Conservation (phyloP, 2,888 invertebrate species). For the Meteorus cinctellus region DNA sequence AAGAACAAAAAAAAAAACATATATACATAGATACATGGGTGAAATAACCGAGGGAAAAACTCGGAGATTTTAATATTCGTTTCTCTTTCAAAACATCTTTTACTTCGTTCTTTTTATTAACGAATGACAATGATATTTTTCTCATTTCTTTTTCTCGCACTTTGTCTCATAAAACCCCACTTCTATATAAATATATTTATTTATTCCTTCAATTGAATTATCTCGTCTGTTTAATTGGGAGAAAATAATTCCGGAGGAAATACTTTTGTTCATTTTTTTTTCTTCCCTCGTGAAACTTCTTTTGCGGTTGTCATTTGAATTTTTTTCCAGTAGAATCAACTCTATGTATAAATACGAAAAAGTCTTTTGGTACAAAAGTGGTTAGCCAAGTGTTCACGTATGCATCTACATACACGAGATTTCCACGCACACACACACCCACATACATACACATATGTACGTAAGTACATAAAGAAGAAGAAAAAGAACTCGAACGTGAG, state of each 20-base stretch:
- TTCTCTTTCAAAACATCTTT: constrained; percentile 38
- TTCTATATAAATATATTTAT: background rate
- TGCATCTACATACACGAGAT: constrained; percentile 52
- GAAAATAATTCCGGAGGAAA: constrained; percentile 31
- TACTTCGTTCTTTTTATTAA: constrained; percentile 42
- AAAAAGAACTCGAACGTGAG: constrained; percentile 37
- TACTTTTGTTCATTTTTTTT: constrained; percentile 24
- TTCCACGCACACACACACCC: constrained; percentile 42
- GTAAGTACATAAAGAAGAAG: background rate
- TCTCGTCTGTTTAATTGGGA: constrained; percentile 40
- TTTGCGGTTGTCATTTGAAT: background rate
- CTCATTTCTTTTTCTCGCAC: background rate
- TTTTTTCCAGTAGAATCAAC: constrained; percentile 21
- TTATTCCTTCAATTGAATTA: constrained; percentile 35
- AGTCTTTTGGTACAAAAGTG: background rate
- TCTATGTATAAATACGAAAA: constrained; percentile 32
- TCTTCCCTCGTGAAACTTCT: background rate
- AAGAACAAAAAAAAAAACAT: constrained; percentile 41
- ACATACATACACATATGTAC: constrained; percentile 26
- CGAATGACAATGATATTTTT: constrained; percentile 36
- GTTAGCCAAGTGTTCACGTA: constrained; percentile 45
- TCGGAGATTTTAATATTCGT: constrained; percentile 51
- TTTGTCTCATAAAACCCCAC: constrained; percentile 3
- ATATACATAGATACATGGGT: constrained; percentile 40
- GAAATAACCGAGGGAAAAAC: constrained; percentile 44